Conservation (phyloP, 2,888 invertebrate genomes). For the Dysmachus trigonus region DNA sequence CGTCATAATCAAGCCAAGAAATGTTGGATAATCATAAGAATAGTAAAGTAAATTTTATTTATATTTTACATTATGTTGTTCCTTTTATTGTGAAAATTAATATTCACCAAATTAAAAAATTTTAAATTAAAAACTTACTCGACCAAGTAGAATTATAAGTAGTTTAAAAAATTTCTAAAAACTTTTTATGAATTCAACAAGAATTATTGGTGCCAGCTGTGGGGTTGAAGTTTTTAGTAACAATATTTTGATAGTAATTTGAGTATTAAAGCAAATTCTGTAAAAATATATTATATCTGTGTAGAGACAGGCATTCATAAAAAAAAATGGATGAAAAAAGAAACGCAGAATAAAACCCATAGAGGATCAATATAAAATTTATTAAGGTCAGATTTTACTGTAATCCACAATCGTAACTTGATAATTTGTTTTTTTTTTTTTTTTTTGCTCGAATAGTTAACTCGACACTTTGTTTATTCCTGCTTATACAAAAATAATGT, state of each 20-base stretch:
- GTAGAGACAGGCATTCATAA: background rate
- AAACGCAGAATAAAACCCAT: background rate
- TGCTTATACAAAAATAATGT: conserved; percentile 33
- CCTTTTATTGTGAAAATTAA: too few species aligned
- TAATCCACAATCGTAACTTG: conserved; percentile 1
- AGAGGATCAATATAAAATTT: conserved; percentile 23
- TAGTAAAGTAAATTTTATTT: background rate
- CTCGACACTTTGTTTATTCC: background rate
- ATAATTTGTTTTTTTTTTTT: background rate
- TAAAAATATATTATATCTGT: too few species aligned
- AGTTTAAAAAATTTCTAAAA: too few species aligned
- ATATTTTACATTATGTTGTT: background rate
- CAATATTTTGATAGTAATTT: too few species aligned
- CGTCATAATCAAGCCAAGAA: background rate
- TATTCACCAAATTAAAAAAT: too few species aligned
- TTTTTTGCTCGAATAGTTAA: background rate
- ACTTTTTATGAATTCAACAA: too few species aligned
- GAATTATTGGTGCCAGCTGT: too few species aligned
- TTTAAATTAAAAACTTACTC: too few species aligned
- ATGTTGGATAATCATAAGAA: background rate
- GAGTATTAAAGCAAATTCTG: too few species aligned
- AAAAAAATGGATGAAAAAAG: background rate
- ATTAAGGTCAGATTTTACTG: conserved; percentile 14
- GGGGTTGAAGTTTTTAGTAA: too few species aligned
- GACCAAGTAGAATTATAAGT: too few species aligned